Conservation (phyloP, 1,140 invertebrate species). For the Drosophila lini region DNA sequence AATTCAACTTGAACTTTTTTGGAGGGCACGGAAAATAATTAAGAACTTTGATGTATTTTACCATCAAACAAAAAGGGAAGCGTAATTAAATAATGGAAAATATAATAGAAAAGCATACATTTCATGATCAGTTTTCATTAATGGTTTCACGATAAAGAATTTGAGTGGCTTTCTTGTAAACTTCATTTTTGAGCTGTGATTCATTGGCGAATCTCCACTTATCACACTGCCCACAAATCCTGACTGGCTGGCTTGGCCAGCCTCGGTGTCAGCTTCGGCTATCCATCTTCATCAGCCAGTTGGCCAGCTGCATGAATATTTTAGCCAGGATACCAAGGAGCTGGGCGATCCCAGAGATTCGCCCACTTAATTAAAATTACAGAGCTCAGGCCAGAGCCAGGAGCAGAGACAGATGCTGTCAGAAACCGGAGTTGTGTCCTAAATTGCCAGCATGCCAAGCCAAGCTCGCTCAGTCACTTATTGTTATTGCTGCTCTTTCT, state of each 20-base stretch:
- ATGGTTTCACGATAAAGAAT: background rate
- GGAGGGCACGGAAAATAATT: background rate
- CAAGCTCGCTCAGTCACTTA: conserved; percentile 23
- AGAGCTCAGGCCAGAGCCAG: conserved; percentile 20
- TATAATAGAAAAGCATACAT: no score
- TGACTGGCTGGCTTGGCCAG: conserved; percentile 7
- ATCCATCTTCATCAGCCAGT: conserved; percentile 54
- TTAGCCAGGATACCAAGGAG: conserved; percentile 29
- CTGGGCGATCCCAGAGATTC: conserved; percentile 11
- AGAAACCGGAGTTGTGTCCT: conserved; percentile 19
- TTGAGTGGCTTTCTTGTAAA: background rate
- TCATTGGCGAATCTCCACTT: conserved; percentile 19
- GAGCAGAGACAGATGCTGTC: conserved; percentile 24
- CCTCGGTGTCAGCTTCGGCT: conserved; percentile 42
- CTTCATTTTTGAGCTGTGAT: conserved; percentile 17
- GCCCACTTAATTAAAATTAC: conserved; percentile 63
- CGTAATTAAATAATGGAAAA: no score
- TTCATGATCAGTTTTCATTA: background rate
- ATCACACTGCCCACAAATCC: conserved; percentile 46
- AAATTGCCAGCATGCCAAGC: conserved; percentile 46
- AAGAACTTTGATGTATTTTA: background rate
- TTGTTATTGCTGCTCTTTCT: conserved; percentile 39
- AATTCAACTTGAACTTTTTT: conserved; percentile 8
- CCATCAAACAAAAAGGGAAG: background rate
- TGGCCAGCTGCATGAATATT: conserved; percentile 52